Evolutionary conservation across 2,888 invertebrate species (phyloP), one percentile per base, ranked within the genome.

Genomic region (Stramonita haemastoma): DNA sequence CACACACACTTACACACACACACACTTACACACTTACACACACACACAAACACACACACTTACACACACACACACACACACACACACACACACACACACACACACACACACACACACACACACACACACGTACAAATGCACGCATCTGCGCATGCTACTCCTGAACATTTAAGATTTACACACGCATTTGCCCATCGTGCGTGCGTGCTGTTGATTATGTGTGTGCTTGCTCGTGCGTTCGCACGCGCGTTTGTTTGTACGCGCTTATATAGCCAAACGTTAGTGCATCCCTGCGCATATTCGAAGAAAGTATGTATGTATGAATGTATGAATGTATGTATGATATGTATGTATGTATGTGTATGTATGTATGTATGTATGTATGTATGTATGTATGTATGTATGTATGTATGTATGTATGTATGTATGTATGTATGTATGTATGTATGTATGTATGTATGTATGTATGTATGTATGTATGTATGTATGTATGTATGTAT

Each of bases 361-460:
- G 66, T 66, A 66, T 66, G 4, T 13, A 66, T 66, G 66, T 13
- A 34, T 79, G 6, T 17, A 34, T 79, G 79, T n/a, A 32, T 79
- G 26, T n/a, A 34, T 79, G 79, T 17, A 34, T 79, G 79, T 79
- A 66, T 66, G 13, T 66, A 66, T 66, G 66, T 13, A 66, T 66
- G 66, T 84, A 29, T 84, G 83, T 15, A 29, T 84, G 36, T 84
- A 29, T 84, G 36, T 84, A 29, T 84, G 36, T 84, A 56, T 84
- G 36, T 84, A 17, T 36, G 36, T 84, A 15, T 84, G 36, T 36
- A 29, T 84, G 19, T 15, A 29, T 84, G 36, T 84, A 29, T 84
- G 26, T 36, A 29, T 84, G 36, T 84, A n/a, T 34, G n/a, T 29
- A 77, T n/a, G n/a, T 77, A 11, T n/a, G 2, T 77, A 77, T n/a